These are phyloP conservation scores for Megalops cyprinoides DNA, from an alignment of 2,797 vertebrate genomes.

Conservation along the genomic window DNA sequence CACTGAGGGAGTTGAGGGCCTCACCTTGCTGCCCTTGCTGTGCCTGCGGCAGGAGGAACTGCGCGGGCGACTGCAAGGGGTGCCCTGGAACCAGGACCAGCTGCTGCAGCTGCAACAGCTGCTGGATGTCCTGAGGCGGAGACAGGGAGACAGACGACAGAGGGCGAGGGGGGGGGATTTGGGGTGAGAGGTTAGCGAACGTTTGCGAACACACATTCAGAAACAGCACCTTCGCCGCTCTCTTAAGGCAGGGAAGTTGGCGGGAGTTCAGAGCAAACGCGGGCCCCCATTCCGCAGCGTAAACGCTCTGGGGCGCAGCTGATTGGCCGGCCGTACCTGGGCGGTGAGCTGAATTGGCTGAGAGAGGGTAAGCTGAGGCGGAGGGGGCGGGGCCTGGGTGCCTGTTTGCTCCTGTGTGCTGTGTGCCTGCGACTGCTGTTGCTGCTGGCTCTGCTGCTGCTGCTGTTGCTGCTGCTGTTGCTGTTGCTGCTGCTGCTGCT, in stretches of 20 bases:
- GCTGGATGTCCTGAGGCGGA: constrained; percentile 85
- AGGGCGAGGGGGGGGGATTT: not conserved
- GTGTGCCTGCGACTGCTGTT: constrained; percentile 72
- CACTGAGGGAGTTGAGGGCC: not conserved
- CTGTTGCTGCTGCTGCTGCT: constrained; percentile 71
- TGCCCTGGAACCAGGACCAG: constrained; percentile 89
- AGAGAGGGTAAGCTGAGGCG: constrained; percentile 86
- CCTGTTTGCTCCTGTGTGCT: constrained; percentile 76
- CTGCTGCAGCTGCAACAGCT: constrained; percentile 91
- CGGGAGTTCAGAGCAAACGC: not conserved
- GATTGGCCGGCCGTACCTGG: constrained; percentile 78
- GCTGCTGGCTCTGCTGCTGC: constrained; percentile 70
- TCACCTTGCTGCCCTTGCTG: constrained; percentile 92
- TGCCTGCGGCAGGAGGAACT: constrained; percentile 89
- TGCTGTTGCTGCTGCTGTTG: constrained; percentile 62
- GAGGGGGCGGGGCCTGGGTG: constrained; percentile 73
- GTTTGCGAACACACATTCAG: too few species aligned
- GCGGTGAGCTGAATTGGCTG: constrained; percentile 94
- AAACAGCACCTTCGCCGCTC: too few species aligned
- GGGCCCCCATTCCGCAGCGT: constrained; percentile 42
- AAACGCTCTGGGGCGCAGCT: constrained; percentile 26
- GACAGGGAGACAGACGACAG: not conserved
- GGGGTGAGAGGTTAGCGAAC: not conserved
- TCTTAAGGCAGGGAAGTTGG: too few species aligned
- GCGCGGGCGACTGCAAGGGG: constrained; percentile 81